Base-by-base conservation (phyloP, 1,140 invertebrate species). In the Tenebrio molitor region DNA sequence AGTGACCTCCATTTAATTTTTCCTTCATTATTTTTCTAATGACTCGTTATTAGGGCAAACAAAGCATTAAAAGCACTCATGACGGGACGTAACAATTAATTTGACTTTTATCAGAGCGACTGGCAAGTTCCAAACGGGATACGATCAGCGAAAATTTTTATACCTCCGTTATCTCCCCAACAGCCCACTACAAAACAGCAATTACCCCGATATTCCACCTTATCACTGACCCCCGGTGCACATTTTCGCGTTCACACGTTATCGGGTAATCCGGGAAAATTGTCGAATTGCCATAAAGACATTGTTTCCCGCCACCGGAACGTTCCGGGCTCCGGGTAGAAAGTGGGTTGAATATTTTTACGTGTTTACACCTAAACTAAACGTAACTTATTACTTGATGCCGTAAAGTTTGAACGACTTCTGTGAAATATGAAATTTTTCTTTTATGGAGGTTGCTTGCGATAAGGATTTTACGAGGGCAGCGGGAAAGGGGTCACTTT, bases 371-470 rank as follows among this genome's bases (percentile, higher is more conserved):
- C 17, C 50, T 29, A 58, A 58, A 23, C 44, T 50, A 44, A 44
- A 44, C 42, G 17, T 23, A 34, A 58, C 25, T 58, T 58, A 58
- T 58, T 58, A 58, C 50, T 34, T 16, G 1, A 58, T 0, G 50
- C 23, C 23, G 12, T 58, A 58, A 58, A 58, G 12, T 58, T 25
- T 58, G 23, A 29, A 58, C 5, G 23, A 58, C 50, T 58, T 58
- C 50, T 33, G 10, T 58, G 50, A 58, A 58, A 33, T 58, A 58
- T 58, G 4, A 58, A 58, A 58, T 58, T 29, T 12, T 58, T 58
- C 44, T 50, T 58, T 29, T 58, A 58, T 58, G n/a, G 2, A 39
- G n/a, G n/a, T 33, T 33, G 36, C 2, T n/a, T 39, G 12, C 36
- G 50, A 58, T 58, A 58, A 58, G 50, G 29, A 25, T 29, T 58